Conservation (phyloP, 2,888 invertebrate species). For the Bellardia bayeri region DNA sequence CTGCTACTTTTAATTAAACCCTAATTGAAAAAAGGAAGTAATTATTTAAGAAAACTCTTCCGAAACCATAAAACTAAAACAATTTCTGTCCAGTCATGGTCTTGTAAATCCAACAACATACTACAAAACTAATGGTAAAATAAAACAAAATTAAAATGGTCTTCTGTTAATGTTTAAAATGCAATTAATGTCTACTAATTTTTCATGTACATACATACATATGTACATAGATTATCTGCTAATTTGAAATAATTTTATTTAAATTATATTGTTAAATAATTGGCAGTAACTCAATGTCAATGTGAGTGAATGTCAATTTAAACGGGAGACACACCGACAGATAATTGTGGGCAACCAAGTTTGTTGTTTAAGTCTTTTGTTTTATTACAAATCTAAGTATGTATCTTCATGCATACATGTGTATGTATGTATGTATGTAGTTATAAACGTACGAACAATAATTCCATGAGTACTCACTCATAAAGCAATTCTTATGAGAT, state of each 20-base stretch:
- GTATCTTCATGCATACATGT: background rate
- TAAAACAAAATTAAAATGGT: constrained; percentile 4
- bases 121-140: background rate
- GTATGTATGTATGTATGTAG: background rate
- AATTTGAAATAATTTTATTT: constrained; percentile 62
- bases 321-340: constrained; percentile 8
- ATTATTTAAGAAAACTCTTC: constrained; percentile 35
- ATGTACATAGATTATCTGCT: constrained; percentile 28
- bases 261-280: constrained; percentile 62
- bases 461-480: background rate
- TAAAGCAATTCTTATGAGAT: background rate
- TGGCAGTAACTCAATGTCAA: constrained; percentile 59
- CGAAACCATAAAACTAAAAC: background rate
- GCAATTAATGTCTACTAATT: constrained; percentile 35
- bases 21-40: constrained; percentile 49
- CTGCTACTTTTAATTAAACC: constrained; percentile 29
- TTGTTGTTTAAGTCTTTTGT: constrained; percentile 60
- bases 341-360: constrained; percentile 46
- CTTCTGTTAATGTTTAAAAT: background rate
- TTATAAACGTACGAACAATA: background rate
- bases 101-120: constrained; percentile 7
- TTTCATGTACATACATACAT: constrained; percentile 34
- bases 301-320: constrained; percentile 60
- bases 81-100: constrained; percentile 32
- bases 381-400: background rate